Conservation (phyloP, 2,888 invertebrate genomes). For the Gibbula magus region DNA sequence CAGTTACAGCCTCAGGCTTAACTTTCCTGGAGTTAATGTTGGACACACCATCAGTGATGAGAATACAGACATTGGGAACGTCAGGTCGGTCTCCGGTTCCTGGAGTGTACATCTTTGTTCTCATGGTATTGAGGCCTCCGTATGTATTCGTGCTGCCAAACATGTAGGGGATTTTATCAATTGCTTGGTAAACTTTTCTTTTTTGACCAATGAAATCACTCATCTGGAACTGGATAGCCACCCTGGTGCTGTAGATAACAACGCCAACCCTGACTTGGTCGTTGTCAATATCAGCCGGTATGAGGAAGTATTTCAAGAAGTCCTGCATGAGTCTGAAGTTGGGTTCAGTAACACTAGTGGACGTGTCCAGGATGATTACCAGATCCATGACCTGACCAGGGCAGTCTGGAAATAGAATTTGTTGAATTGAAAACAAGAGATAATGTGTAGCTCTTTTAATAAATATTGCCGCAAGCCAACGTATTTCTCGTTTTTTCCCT, state of each 20-base stretch:
- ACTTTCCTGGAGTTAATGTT: conserved; percentile 65
- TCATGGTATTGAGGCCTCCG: conserved; percentile 63
- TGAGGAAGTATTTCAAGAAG: conserved; percentile 65
- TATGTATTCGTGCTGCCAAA: conserved; percentile 71
- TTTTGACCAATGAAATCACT: conserved; percentile 54
- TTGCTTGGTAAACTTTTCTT: conserved; percentile 56
- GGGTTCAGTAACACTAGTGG: conserved; percentile 68
- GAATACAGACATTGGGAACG: conserved; percentile 64
- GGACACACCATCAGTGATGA: conserved; percentile 71
- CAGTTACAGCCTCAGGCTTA: conserved; percentile 56
- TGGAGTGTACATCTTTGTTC: conserved; percentile 58
- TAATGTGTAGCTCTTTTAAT: too few relatives aligned
- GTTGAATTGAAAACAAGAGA: too few relatives aligned
- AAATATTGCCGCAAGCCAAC: too few relatives aligned
- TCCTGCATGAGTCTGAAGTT: conserved; percentile 67
- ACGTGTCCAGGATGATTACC: conserved; percentile 70
- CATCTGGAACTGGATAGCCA: conserved; percentile 64
- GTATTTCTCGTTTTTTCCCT: too few relatives aligned
- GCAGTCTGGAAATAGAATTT: conserved; percentile 52
- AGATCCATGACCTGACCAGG: conserved; percentile 62
- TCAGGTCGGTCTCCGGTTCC: conserved; percentile 65
- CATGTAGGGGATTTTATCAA: conserved; percentile 61
- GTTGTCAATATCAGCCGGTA: conserved; percentile 56
- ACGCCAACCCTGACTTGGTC: conserved; percentile 63
- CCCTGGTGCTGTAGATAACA: conserved; percentile 64